Base-by-base conservation (phyloP, 2,113 vertebrate species). In the Chrysochloris asiatica region DNA sequence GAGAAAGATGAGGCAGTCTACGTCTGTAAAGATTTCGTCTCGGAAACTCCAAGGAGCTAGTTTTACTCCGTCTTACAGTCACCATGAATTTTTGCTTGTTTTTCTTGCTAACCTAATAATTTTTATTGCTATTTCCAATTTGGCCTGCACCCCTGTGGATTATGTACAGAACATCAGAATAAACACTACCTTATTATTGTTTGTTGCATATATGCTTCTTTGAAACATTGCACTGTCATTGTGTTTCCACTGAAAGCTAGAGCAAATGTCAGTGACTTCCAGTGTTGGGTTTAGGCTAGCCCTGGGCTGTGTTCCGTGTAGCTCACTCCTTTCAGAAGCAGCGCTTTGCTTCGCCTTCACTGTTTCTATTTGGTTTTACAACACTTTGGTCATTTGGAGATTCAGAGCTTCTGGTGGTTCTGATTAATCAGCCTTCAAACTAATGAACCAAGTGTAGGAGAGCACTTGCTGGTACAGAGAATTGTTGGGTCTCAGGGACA, bases 161-260 rank as follows among this genome's bases (percentile, higher is more conserved):
- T 87, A 69, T 36, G 95, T 92, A 75, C 43, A 81, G 78, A 77
- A 73, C n/a, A 45, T 59, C 41, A 83, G 45, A 89, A 82, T 81
- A 28, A 43, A 50, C 43, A 69, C 30, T 93, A 45, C 56, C 50
- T 83, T 83, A 4, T 91, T 92, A 67, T 65, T 87, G 67, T 47
- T 45, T 67, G 63, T 85, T 67, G 48, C 17, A 47, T 33, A 36
- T 43, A 36, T 43, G 30, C 83, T n/a, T 82, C 48, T 83, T 77
- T 76, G 63, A 82, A 89, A 63, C 77, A 38, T 75, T 88, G 61
- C 36, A 71, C 7, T 52, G 16, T 90, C 63, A 84, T 82, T 88
- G 26, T 0, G 50, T 8, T 82, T 67, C 28, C 28, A 61, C 36
- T 54, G 8, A 81, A 77, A 83, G 9, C n/a, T 65, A 43, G 65